phyloP scores from a whole-genome alignment of 2,888 invertebrate species.

The Helicoverpa assulta region DNA sequence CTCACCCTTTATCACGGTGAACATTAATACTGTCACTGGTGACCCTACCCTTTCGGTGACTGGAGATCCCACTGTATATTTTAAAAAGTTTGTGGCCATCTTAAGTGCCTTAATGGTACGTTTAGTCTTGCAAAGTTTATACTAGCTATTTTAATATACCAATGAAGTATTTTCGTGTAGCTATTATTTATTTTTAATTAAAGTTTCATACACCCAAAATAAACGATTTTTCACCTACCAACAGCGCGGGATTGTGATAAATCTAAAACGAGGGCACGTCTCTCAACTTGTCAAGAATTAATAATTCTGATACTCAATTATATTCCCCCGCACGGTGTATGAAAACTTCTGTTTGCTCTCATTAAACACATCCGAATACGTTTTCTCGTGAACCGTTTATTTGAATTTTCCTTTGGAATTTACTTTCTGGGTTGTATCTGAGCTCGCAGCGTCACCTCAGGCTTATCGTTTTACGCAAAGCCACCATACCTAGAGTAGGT shows the following conservation, averaged over 20 bases:
- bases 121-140: neutral
- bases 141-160: neutral
- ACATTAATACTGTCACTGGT: constrained; percentile 56
- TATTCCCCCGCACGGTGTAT: constrained; percentile 36
- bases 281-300: constrained; percentile 22
- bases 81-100: constrained; percentile 12
- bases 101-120: neutral
- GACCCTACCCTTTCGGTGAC: constrained; percentile 38
- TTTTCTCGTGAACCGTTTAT: constrained; percentile 75
- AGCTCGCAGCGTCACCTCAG: constrained; percentile 56
- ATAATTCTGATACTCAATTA: constrained; percentile 52
- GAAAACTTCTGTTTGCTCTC: constrained; percentile 73
- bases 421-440: constrained; percentile 62
- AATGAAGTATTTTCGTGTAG: neutral
- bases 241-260: neutral
- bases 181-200: too few relatives aligned
- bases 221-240: neutral
- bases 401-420: constrained; percentile 74
- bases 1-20: constrained; percentile 51
- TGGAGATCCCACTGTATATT: constrained; percentile 21
- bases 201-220: neutral
- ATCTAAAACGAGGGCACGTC: constrained; percentile 23
- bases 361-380: constrained; percentile 73
- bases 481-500: constrained; percentile 55
- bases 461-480: constrained; percentile 61